Evolutionary conservation across 2,113 vertebrate genomes (phyloP), one percentile per base, ranked within the genome.

Genomic region (Pseudopodoces humilis): DNA sequence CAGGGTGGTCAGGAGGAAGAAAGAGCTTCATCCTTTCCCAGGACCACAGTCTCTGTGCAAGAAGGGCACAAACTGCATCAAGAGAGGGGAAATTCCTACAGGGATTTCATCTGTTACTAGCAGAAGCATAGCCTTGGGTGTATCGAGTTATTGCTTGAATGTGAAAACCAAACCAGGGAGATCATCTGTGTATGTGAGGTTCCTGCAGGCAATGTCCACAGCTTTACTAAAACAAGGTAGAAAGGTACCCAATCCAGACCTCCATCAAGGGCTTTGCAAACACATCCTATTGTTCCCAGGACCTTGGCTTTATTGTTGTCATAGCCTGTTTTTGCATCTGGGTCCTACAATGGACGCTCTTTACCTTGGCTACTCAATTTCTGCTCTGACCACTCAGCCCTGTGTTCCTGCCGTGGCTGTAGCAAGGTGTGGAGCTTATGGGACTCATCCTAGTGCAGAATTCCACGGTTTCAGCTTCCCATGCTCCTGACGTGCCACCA

Each of bases 311-410:
- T 35, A 31, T 17, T 12, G n/a, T 2, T 43, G 47, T 7, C 11
- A 86, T 2, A 23, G 28, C 33, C 39, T 10, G 5, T 8, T 64
- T 87, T 67, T 55, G 33, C 18, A 91, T 5, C n/a, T 33, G 33
- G 5, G 11, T 77, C 30, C 24, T 60, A 41, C 27, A 47, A 2
- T 12, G 47, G 17, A 24, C 10, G 24, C n/a, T 58, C 69, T 87
- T 89, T 82, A 89, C 78, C 77, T 89, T 13, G 27, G 44, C 72
- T 76, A 37, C 64, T 69, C 41, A 55, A 16, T 90, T 94, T 83
- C 23, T 77, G 24, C 56, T 81, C 30, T 0, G 0, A 3, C 15
- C 39, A 10, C 47, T 28, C 64, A 67, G 56, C 12, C 55, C 72
- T 24, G 67, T 15, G 4, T n/a, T 78, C 56, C 77, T 86, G 31